Conservation (phyloP, 2,888 invertebrate genomes). For the Amaurobius ferox region DNA sequence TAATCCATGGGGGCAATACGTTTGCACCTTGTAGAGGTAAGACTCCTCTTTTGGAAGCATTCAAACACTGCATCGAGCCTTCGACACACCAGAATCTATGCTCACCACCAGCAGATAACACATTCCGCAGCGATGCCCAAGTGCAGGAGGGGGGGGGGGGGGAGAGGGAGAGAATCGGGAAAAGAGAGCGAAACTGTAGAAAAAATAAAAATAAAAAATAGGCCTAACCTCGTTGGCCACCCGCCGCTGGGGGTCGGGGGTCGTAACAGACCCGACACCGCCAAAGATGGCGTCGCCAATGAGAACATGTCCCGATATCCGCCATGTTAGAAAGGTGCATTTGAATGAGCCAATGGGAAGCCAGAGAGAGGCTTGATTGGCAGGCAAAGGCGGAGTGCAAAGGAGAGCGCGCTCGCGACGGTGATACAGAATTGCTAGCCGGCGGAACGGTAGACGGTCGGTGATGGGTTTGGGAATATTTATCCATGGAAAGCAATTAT, state of each 20-base stretch:
- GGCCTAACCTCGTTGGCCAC: constrained; percentile 35
- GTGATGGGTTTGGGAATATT: constrained; percentile 13
- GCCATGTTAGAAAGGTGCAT: constrained; percentile 33
- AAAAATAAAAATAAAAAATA: constrained; percentile 18
- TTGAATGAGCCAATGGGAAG: constrained; percentile 29
- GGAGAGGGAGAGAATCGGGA: not conserved
- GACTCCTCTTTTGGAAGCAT: constrained; percentile 15
- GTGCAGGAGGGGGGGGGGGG: not conserved
- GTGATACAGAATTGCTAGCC: constrained; percentile 4
- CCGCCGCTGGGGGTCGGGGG: constrained; percentile 30
- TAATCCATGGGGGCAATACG: constrained; percentile 20
- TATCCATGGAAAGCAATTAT: not conserved
- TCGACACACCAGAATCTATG: constrained; percentile 17
- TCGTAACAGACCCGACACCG: constrained; percentile 3
- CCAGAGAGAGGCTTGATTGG: constrained; percentile 4
- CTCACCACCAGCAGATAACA: constrained; percentile 26
- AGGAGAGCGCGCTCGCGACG: constrained; percentile 1
- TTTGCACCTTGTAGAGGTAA: constrained; percentile 28
- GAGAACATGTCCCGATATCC: not conserved
- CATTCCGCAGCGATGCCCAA: constrained; percentile 29
- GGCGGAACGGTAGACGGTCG: constrained; percentile 13
- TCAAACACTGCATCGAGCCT: constrained; percentile 16
- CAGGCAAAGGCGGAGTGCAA: constrained; percentile 9
- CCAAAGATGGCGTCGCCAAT: constrained; percentile 46
- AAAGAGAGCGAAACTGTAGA: not conserved